Conservation (phyloP, 2,797 vertebrate species). For the Sebastes matsubarae region DNA sequence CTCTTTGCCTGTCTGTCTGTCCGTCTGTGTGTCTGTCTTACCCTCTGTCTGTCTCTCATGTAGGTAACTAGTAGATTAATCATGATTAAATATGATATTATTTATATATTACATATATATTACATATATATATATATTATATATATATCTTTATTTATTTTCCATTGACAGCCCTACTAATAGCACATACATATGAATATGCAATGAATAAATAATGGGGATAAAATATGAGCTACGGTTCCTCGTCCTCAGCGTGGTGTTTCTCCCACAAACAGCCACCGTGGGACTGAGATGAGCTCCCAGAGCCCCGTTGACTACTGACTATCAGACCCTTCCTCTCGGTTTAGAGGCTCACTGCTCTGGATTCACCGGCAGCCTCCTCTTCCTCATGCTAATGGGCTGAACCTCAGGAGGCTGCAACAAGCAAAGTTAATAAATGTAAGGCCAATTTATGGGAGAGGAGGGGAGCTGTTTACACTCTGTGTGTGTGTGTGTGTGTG, state of each 20-base stretch:
- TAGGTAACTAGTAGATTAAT: no score
- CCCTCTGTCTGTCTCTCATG: no score
- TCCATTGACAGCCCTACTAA: neutral
- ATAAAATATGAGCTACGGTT: no score
- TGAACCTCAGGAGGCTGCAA: constrained; percentile 40
- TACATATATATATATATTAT: no score
- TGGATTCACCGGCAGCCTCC: constrained; percentile 12
- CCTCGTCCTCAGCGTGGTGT: neutral
- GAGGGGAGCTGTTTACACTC: constrained; percentile 36
- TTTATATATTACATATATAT: no score
- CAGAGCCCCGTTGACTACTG: no score
- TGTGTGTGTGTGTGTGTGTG: constrained; percentile 38
- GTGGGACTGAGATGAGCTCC: neutral
- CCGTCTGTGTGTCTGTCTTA: no score
- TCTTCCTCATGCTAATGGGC: constrained; percentile 49
- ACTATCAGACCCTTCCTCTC: neutral
- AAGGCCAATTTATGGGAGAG: constrained; percentile 51
- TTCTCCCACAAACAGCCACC: neutral
- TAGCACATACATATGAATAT: neutral
- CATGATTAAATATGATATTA: no score
- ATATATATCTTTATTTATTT: no score
- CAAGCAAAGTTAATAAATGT: constrained; percentile 59
- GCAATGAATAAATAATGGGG: neutral
- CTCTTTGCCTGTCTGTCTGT: no score
- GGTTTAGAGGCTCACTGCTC: constrained; percentile 20